Evolutionary conservation across 2,113 vertebrate species (phyloP), one percentile per base, ranked within the genome.

Genomic region (Riparia riparia): DNA sequence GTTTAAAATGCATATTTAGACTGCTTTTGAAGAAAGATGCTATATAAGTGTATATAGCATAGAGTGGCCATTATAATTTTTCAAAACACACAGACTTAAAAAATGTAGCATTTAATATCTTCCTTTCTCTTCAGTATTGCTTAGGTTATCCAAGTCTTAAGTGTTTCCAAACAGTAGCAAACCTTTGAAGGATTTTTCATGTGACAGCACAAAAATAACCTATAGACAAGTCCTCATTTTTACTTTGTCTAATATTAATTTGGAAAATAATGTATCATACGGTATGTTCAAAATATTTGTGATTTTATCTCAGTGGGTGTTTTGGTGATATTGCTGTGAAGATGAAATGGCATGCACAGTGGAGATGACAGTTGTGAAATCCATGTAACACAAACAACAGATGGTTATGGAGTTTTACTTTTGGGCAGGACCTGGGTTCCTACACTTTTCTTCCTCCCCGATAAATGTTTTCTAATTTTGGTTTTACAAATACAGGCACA

Each of bases 321-420:
- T 95, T 64, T 65, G 31, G 17, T 66, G 76, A 84, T 91, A 88
- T 90, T 93, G 65, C 32, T 94, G 73, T 77, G 88, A 96, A 97
- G 90, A 93, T 91, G 82, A 96, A 96, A 86, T 95, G 54, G 56
- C 58, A 0, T 83, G 61, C 83, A 86, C 71, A 86, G 50, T 91
- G 82, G 88, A 96, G 92, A 92, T 92, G 90, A 91, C 79, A 85
- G 73, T 95, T 97, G 83, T 21, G 47, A 97, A 97, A 96, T 96
- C 47, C 74, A 68, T 86, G n/a, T 90, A 95, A 89, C 74, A 90
- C 58, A 95, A 96, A 97, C 79, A 97, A 83, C 88, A 97, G 86
- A 94, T 96, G 70, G 89, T 85, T 96, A 47, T 57, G 37, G 93
- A 76, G 84, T 95, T 92, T 96, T 87, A 78, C 83, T 95, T 97